phyloP scores from a whole-genome alignment of 1,140 invertebrate species.

The Elymnias hypermnestra region DNA sequence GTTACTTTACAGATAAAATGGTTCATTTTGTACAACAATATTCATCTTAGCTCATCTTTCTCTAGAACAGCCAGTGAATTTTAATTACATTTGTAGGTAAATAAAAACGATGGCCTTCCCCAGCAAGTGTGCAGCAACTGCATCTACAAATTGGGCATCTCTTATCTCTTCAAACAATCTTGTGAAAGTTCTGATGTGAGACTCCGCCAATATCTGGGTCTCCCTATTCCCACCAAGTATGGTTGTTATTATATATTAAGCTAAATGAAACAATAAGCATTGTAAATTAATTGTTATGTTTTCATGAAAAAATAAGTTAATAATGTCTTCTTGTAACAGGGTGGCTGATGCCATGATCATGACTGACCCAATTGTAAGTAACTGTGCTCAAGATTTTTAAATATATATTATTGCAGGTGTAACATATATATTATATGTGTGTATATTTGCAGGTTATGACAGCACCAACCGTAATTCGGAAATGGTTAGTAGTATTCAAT shows the following conservation, averaged over 20 bases:
- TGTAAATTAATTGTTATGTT: too few species aligned
- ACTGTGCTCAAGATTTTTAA: background rate
- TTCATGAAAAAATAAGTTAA: slow-evolving; percentile 1
- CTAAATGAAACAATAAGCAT: too few species aligned
- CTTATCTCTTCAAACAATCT: slow-evolving; percentile 82
- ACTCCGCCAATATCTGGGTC: slow-evolving; percentile 78
- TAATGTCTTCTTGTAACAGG: slow-evolving; percentile 25
- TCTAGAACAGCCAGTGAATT: too few species aligned
- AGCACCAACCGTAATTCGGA: too few species aligned
- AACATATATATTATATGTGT: too few species aligned
- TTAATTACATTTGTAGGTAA: slow-evolving; percentile 68
- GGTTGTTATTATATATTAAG: too few species aligned
- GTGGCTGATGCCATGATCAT: slow-evolving; percentile 54
- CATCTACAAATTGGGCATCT: slow-evolving; percentile 79
- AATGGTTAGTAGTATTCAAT: too few species aligned
- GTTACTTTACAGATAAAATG: too few species aligned
- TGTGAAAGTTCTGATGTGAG: slow-evolving; percentile 80
- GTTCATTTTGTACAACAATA: too few species aligned
- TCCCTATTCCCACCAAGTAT: slow-evolving; percentile 47
- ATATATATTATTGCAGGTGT: background rate
- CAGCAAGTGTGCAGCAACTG: slow-evolving; percentile 81
- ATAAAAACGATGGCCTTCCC: slow-evolving; percentile 79
- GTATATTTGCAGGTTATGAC: too few species aligned
- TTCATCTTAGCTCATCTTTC: too few species aligned
- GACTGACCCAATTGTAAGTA: slow-evolving; percentile 64